phyloP scores from a whole-genome alignment of 1,140 invertebrate genomes.

The Lanistes nyassanus region DNA sequence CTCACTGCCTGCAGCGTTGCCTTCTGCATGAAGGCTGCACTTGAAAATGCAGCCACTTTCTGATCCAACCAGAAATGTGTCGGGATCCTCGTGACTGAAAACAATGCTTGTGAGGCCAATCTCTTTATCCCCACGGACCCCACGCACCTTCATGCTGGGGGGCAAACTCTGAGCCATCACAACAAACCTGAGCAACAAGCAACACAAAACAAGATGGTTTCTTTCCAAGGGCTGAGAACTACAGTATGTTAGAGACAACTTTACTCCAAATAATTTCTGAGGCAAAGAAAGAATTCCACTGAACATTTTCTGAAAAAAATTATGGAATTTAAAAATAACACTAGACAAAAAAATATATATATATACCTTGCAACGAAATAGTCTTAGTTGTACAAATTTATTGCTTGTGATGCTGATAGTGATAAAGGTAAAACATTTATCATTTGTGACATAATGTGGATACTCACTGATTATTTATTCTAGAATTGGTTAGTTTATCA shows the following conservation, averaged over 20 bases:
- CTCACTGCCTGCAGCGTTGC: slow-evolving; percentile 61
- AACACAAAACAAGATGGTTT: not conserved
- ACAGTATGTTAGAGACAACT: not conserved
- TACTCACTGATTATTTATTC: no score
- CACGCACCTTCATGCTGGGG: slow-evolving; percentile 51
- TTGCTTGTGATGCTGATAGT: no score
- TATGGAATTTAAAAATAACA: not conserved
- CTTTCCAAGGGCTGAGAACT: not conserved
- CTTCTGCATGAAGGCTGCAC: slow-evolving; percentile 58
- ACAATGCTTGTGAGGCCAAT: slow-evolving; percentile 62
- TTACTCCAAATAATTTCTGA: no score
- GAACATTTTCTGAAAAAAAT: not conserved
- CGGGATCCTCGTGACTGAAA: slow-evolving; percentile 60
- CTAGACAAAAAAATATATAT: not conserved
- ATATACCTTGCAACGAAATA: no score
- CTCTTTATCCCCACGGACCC: slow-evolving; percentile 57
- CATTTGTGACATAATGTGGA: no score
- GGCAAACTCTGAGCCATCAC: slow-evolving; percentile 61
- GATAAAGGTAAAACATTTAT: no score
- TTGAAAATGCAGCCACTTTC: slow-evolving; percentile 65
- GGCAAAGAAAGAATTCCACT: no score
- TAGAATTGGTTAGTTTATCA: no score
- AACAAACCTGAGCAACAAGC: slow-evolving; percentile 50
- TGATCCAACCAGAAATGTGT: slow-evolving; percentile 62
- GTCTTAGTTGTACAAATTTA: no score